phyloP scores from a whole-genome alignment of 1,140 invertebrate species.

The Trinorchestia longiramus region DNA sequence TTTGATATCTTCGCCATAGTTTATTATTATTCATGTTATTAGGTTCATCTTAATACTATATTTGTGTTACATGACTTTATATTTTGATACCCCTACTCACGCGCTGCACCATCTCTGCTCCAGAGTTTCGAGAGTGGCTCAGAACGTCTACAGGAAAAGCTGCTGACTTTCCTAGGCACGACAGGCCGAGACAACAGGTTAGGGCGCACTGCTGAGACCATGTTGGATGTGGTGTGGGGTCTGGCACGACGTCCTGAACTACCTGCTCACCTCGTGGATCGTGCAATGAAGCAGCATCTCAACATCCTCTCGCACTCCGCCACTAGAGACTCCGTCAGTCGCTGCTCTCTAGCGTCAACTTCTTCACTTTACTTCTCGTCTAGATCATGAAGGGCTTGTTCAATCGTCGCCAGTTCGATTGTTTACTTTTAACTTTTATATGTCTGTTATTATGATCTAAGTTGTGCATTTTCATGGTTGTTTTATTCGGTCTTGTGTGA shows the following conservation, averaged over 20 bases:
- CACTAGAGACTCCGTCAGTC: constrained; percentile 72
- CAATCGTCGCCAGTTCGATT: no score
- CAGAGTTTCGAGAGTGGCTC: constrained; percentile 73
- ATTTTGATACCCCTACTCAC: background rate
- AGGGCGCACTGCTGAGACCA: constrained; percentile 68
- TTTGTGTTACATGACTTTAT: background rate
- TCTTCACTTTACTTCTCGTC: no score
- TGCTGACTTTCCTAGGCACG: constrained; percentile 73
- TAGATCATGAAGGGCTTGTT: no score
- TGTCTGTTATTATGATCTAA: no score
- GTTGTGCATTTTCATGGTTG: no score
- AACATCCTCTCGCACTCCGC: constrained; percentile 72
- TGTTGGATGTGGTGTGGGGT: constrained; percentile 74
- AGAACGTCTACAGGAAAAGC: constrained; percentile 72
- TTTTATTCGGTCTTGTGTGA: no score
- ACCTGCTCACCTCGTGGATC: constrained; percentile 71
- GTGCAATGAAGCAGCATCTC: constrained; percentile 73
- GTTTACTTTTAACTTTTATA: no score
- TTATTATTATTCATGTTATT: background rate
- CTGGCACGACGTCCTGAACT: constrained; percentile 71
- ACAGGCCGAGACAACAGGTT: constrained; percentile 72
- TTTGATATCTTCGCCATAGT: background rate
- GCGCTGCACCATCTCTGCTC: no score
- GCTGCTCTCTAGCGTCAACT: background rate
- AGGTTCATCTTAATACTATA: background rate